Conservation (phyloP, 1,140 invertebrate species). For the Drosophila hydei region DNA sequence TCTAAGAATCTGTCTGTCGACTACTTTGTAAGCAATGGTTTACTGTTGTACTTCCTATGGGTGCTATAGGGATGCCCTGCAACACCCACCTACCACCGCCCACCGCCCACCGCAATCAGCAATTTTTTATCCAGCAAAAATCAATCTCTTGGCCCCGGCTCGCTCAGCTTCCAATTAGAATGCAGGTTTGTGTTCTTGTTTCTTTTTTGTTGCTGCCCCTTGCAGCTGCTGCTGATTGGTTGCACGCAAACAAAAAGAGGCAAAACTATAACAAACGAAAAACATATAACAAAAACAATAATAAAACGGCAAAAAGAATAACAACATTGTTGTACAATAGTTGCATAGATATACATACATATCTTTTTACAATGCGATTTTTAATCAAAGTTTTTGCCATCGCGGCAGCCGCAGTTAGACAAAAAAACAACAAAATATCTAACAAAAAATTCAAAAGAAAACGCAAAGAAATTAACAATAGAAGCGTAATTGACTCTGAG, state of each 20-base stretch:
- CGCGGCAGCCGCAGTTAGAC: slow-evolving; percentile 4
- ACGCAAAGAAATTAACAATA: neutral
- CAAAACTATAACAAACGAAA: slow-evolving; percentile 26
- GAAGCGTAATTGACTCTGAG: neutral
- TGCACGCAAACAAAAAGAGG: slow-evolving; percentile 51
- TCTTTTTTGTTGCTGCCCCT: slow-evolving; percentile 16
- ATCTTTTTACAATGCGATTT: slow-evolving; percentile 72
- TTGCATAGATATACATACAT: slow-evolving; percentile 43
- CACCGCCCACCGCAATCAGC: slow-evolving; percentile 63
- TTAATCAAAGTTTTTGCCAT: slow-evolving; percentile 71
- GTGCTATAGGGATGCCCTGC: neutral
- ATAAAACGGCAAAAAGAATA: slow-evolving; percentile 40
- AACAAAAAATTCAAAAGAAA: slow-evolving; percentile 18
- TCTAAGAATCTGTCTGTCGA: slow-evolving; percentile 53
- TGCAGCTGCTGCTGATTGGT: slow-evolving; percentile 47
- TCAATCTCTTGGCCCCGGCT: slow-evolving; percentile 45
- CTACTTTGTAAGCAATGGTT: slow-evolving; percentile 75
- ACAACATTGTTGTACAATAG: slow-evolving; percentile 12
- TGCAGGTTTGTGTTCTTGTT: slow-evolving; percentile 11
- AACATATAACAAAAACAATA: slow-evolving; percentile 35
- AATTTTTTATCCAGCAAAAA: slow-evolving; percentile 57
- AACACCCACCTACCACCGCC: neutral
- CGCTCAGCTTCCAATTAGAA: slow-evolving; percentile 60
- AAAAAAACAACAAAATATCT: slow-evolving; percentile 8
- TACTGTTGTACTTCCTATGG: slow-evolving; percentile 50